Evolutionary conservation across 2,888 invertebrate genomes (phyloP).

Genomic region (Candidula unifasciata): DNA sequence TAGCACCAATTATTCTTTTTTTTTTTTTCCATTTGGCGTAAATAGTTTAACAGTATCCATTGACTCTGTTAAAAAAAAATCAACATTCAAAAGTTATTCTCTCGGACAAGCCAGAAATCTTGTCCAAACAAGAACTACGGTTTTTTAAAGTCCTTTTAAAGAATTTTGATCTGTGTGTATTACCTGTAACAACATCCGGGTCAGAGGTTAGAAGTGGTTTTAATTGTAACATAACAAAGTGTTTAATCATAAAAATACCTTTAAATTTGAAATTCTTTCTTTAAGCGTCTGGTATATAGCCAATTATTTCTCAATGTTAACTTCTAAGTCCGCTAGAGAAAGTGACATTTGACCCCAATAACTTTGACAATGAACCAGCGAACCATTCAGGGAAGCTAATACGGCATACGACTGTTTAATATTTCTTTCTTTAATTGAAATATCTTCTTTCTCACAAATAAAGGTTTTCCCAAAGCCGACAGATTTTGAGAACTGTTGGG

Average conservation of each 20-base stretch:
- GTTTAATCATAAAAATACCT: background rate
- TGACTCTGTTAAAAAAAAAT: background rate
- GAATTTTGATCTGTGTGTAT: background rate
- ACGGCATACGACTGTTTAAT: slow-evolving; percentile 38
- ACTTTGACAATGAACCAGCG: background rate
- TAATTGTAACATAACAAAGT: background rate
- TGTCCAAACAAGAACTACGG: background rate
- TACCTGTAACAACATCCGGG: background rate
- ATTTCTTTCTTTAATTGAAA: slow-evolving; percentile 12
- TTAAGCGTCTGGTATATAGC: background rate
- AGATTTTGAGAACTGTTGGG: slow-evolving; percentile 29
- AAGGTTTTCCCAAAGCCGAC: slow-evolving; percentile 9
- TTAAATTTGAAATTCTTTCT: no score
- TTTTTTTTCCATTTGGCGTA: background rate
- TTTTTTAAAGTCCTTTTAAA: background rate
- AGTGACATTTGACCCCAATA: background rate
- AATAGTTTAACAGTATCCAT: background rate
- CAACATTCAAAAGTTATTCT: background rate
- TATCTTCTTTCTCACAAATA: background rate
- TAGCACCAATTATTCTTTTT: no score
- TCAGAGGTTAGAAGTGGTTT: background rate
- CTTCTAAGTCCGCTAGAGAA: background rate
- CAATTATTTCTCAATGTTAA: slow-evolving; percentile 16
- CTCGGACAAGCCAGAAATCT: no score
- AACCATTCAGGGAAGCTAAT: slow-evolving; percentile 35